Evolutionary conservation across 2,888 invertebrate species (phyloP).

Genomic region (Leptinotarsa rubiginosa): DNA sequence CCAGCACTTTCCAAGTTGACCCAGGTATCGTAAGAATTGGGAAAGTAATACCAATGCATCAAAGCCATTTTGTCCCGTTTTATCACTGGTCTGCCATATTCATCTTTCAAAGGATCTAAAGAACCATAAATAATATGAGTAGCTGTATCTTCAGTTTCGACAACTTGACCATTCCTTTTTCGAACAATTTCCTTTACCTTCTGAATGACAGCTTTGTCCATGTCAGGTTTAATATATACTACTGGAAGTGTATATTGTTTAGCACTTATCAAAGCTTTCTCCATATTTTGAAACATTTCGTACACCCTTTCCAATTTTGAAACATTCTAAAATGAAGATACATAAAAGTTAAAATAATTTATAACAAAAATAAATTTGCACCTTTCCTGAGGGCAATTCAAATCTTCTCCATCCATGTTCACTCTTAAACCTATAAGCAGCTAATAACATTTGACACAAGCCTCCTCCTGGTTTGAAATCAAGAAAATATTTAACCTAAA

Average conservation of each 20-base stretch:
- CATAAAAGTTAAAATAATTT: constrained; percentile 29
- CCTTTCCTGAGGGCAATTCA: constrained; percentile 89
- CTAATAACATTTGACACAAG: constrained; percentile 91
- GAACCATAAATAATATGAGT: constrained; percentile 92
- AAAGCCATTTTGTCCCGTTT: constrained; percentile 84
- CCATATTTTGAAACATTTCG: constrained; percentile 92
- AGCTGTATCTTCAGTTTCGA: constrained; percentile 88
- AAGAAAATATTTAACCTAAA: constrained; percentile 92
- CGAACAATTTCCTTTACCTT: constrained; percentile 91
- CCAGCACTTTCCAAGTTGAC: constrained; percentile 66
- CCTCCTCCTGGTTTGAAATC: constrained; percentile 96
- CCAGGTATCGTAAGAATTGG: constrained; percentile 94
- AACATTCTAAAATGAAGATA: constrained; percentile 48
- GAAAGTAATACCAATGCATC: constrained; percentile 96
- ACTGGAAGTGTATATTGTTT: constrained; percentile 84
- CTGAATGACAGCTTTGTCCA: constrained; percentile 82
- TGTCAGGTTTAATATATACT: constrained; percentile 85
- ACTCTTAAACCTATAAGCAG: constrained; percentile 94
- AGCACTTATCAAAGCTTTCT: constrained; percentile 84
- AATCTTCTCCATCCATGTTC: constrained; percentile 97
- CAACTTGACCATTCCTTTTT: constrained; percentile 81
- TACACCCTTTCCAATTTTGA: constrained; percentile 84
- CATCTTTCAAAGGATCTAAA: constrained; percentile 87
- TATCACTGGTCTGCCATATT: constrained; percentile 85
- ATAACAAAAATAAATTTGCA: constrained; percentile 59